A percentile compares a stretch with the other conserved stretches of the same genome.
Conservation (phyloP, 2,888 invertebrate genomes). For the Cephus rjabovi region DNA sequence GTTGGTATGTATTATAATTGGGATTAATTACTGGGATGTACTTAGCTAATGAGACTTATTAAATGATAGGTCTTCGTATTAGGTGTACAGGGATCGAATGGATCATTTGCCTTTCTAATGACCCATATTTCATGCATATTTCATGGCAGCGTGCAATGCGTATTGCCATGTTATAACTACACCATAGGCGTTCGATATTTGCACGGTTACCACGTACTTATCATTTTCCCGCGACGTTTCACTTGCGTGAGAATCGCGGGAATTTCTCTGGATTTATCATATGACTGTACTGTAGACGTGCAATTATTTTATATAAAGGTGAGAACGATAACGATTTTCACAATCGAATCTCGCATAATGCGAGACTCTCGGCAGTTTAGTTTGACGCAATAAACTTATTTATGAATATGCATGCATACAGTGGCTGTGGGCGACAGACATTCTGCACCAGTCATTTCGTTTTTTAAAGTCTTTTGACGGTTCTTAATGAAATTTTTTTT, state of each 20-base stretch:
- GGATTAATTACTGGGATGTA: background rate
- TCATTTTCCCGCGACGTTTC: background rate
- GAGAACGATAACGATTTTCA: background rate
- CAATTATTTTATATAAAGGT: background rate
- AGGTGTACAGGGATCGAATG: background rate
- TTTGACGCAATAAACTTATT: background rate
- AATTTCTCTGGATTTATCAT: background rate
- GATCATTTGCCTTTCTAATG: conserved; percentile 30
- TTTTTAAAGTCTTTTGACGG: background rate
- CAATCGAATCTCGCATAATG: background rate
- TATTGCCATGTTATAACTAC: background rate
- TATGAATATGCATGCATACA: background rate
- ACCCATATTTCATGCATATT: conserved; percentile 34
- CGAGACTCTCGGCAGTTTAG: background rate
- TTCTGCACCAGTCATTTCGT: background rate
- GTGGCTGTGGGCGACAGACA: background rate
- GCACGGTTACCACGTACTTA: conserved; percentile 7
- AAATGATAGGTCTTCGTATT: background rate
- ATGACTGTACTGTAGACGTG: background rate
- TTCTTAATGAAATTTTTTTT: background rate
- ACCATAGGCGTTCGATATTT: conserved; percentile 23
- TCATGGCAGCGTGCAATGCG: conserved; percentile 16
- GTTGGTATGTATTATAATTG: background rate
- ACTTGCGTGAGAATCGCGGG: background rate
- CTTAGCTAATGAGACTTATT: background rate